A percentile compares a stretch with the other conserved stretches of the same genome.
phyloP scores from a whole-genome alignment of 2,113 vertebrate genomes.

The Morone chrysops region DNA sequence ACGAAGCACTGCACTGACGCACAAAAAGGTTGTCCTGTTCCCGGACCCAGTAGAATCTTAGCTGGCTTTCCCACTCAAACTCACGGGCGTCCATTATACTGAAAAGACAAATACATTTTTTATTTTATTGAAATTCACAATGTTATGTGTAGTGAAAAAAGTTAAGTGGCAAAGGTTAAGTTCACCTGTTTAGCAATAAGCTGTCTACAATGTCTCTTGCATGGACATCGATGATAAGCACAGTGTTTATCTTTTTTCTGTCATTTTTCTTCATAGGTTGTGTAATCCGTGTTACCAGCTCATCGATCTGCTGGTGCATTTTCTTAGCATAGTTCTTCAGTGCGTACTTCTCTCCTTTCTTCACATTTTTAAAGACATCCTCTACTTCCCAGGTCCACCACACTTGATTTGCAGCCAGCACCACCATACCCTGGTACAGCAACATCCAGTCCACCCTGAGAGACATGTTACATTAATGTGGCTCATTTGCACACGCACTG shows the following conservation, averaged over 20 bases:
- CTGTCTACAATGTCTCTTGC: slow-evolving; percentile 94
- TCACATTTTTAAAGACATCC: slow-evolving; percentile 89
- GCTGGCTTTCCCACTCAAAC: slow-evolving; percentile 98
- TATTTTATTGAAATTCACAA: slow-evolving; percentile 85
- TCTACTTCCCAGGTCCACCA: slow-evolving; percentile 99
- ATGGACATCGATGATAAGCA: slow-evolving; percentile 97
- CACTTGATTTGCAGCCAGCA: slow-evolving; percentile 94
- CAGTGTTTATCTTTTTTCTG: slow-evolving; percentile 93
- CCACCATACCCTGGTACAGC: slow-evolving; percentile 95
- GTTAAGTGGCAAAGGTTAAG: rapidly evolving
- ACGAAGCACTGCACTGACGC: slow-evolving; percentile 92
- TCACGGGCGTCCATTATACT: slow-evolving; percentile 93
- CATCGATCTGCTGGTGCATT: slow-evolving; percentile 93
- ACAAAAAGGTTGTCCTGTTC: slow-evolving; percentile 89
- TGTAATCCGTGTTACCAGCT: slow-evolving; percentile 91
- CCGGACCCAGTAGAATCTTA: slow-evolving; percentile 94
- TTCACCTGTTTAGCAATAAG: slow-evolving; percentile 88
- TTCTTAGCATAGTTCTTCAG: slow-evolving; percentile 90
- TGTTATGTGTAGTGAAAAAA: background rate
- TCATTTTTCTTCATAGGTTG: slow-evolving; percentile 89
- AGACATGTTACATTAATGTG: background rate
- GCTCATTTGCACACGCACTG: background rate
- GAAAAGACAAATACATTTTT: slow-evolving; percentile 5
- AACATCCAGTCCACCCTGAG: slow-evolving; percentile 96
- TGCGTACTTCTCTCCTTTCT: slow-evolving; percentile 90